Evolutionary conservation across 53 echinoderm and acorn worm species (phyloP), one percentile per base, ranked within the genome.

Genomic region (Luidia sarsii): DNA sequence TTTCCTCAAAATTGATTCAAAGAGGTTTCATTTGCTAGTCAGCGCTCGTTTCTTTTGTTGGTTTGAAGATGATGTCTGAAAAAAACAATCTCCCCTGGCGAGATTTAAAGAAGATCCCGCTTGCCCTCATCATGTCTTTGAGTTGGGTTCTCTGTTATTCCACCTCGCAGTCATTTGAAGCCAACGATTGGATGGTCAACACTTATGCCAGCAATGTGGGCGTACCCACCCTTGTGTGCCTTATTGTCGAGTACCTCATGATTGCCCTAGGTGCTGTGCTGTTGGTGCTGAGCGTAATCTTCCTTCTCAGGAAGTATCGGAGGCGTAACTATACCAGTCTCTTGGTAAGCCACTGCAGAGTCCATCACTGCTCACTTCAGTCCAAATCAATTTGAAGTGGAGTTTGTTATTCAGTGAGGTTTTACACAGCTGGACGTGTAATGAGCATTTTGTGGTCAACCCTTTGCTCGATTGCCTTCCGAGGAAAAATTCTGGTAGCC

Each of bases 181-280:
- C 77, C 28, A 77, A 77, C 32, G 77, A 77, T 61, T 77, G 77
- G 77, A 77, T 77, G 77, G 77, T 77, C 16, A 77, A 77, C 48
- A 77, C 61, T 10, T 77, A 77, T 33, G 5, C 19, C 4, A 77
- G 46, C 24, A 43, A 77, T 14, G 22, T 77, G 8, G 77, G 77
- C 45, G 13, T 46, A 59, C 77, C 77, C 39, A 77, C 77, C 3
- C 61, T 77, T 22, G 20, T 61, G n/a, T 60, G 77, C 61, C 59
- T 22, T 16, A 77, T 77, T 18, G 77, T 32, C 14, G 45, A 77
- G 45, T 77, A 77, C 46, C 18, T 19, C 60, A 24, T 77, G 61
- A 45, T 77, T 23, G 77, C 29, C 61, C 41, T 77, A 0, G 77
- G 77, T 30, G 59, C 20, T n/a, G 46, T 61, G 7, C 31, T 60